Percentiles rank a stretch among this genome's conserved stretches.
These are phyloP conservation scores for Harpegnathos saltator DNA, from an alignment of 1,140 invertebrate genomes.

Conservation along the genomic window DNA sequence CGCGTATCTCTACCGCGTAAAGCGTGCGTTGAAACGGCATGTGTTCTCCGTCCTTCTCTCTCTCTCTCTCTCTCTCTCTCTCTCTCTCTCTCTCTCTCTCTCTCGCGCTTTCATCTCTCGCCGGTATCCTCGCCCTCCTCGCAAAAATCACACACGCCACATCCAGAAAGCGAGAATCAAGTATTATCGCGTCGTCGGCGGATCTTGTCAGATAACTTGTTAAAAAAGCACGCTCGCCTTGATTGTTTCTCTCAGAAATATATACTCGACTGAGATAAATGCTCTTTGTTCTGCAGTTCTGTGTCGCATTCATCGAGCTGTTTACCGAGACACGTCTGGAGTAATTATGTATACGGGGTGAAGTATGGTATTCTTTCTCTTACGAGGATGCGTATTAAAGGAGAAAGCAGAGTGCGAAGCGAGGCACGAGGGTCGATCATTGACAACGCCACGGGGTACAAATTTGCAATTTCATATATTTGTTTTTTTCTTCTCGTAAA, in stretches of 20 bases:
- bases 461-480: conserved; percentile 75
- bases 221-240: background rate
- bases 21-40: conserved; percentile 12
- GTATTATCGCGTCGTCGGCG: background rate
- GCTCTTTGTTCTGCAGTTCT: background rate
- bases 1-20: conserved; percentile 8
- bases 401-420: background rate
- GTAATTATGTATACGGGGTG: background rate
- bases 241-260: background rate
- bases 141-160: background rate
- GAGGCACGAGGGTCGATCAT: conserved; percentile 20
- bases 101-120: background rate
- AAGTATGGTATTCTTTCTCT: background rate
- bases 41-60: too few species aligned
- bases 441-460: conserved; percentile 56
- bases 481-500: conserved; percentile 74
- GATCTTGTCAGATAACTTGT: background rate
- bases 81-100: too few species aligned
- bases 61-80: too few species aligned
- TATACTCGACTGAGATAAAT: background rate
- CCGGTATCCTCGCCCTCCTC: too few species aligned
- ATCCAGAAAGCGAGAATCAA: background rate
- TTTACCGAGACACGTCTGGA: background rate
- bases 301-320: background rate
- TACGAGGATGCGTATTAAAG: background rate